These are phyloP conservation scores for Virgularia gustaviana DNA, from an alignment of 92 coral and sea anemone species.

Conservation along the genomic window DNA sequence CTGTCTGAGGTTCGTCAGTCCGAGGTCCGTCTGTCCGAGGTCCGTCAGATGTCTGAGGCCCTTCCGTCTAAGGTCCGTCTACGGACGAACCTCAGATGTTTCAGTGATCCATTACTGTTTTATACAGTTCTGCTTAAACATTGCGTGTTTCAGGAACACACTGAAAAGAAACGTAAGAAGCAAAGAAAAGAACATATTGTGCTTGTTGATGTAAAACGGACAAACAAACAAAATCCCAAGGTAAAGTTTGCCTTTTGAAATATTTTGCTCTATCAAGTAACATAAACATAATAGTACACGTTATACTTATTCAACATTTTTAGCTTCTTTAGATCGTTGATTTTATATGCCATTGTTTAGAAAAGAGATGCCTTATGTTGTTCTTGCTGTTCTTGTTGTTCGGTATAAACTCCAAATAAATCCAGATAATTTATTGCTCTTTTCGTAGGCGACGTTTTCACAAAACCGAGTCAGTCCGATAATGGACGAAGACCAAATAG, in stretches of 20 bases:
- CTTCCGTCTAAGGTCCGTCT: too few relatives aligned
- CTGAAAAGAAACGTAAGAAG: slow-evolving; percentile 14
- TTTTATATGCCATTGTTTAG: not conserved
- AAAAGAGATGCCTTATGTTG: not conserved
- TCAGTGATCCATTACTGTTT: too few relatives aligned
- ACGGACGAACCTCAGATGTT: too few relatives aligned
- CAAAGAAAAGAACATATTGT: slow-evolving; percentile 25
- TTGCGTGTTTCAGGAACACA: slow-evolving; percentile 25
- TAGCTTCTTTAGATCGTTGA: not conserved
- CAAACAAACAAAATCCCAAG: slow-evolving; percentile 27
- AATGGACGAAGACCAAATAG: slow-evolving; percentile 1
- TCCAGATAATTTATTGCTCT: not conserved
- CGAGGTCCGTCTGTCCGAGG: too few relatives aligned
- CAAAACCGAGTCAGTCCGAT: slow-evolving; percentile 80
- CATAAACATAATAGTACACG: too few relatives aligned
- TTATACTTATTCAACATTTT: too few relatives aligned
- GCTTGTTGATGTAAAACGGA: slow-evolving; percentile 6
- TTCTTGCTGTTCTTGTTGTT: not conserved
- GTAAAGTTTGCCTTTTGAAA: not conserved
- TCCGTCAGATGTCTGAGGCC: too few relatives aligned
- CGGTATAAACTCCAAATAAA: not conserved
- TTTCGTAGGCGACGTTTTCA: slow-evolving; percentile 60
- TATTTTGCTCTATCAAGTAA: too few relatives aligned
- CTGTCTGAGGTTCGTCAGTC: too few relatives aligned
- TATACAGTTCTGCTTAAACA: not conserved